phyloP scores from a whole-genome alignment of 2,888 invertebrate genomes.

The Hybos culiciformis region DNA sequence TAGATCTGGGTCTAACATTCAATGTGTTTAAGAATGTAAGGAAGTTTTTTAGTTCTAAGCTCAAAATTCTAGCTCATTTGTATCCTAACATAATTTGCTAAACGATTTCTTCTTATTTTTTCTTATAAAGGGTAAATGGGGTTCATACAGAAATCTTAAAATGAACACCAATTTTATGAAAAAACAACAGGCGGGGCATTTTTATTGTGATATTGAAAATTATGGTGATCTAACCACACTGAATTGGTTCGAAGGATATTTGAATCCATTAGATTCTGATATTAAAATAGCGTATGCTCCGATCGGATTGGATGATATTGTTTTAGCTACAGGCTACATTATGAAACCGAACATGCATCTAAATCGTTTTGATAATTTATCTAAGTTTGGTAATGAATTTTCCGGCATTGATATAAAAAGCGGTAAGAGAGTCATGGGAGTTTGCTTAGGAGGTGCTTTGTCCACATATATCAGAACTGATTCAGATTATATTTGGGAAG shows the following conservation, averaged over 20 bases:
- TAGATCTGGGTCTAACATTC: constrained; percentile 59
- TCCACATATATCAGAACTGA: constrained; percentile 35
- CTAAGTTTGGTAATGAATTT: constrained; percentile 54
- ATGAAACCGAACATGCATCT: constrained; percentile 65
- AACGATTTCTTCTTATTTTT: not conserved
- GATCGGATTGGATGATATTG: constrained; percentile 87
- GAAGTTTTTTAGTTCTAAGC: not conserved
- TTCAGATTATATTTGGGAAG: constrained; percentile 40
- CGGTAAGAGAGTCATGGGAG: constrained; percentile 52
- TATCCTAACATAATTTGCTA: not conserved
- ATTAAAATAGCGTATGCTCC: constrained; percentile 48
- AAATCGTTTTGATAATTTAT: constrained; percentile 48
- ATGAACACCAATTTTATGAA: constrained; percentile 36
- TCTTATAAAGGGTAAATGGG: constrained; percentile 37
- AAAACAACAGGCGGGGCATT: constrained; percentile 44
- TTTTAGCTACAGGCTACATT: constrained; percentile 85
- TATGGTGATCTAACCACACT: constrained; percentile 78
- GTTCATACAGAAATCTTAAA: constrained; percentile 71
- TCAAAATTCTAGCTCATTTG: not conserved
- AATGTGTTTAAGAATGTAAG: constrained; percentile 55
- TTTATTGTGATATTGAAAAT: constrained; percentile 59
- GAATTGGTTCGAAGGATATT: constrained; percentile 62
- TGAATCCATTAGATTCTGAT: constrained; percentile 40
- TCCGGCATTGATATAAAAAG: constrained; percentile 42
- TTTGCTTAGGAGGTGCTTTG: constrained; percentile 39